Percentiles rank a stretch among this genome's conserved stretches.
These are phyloP conservation scores for Dendrocincla fuliginosa DNA, from an alignment of 2,797 vertebrate genomes.

Conservation along the genomic window DNA sequence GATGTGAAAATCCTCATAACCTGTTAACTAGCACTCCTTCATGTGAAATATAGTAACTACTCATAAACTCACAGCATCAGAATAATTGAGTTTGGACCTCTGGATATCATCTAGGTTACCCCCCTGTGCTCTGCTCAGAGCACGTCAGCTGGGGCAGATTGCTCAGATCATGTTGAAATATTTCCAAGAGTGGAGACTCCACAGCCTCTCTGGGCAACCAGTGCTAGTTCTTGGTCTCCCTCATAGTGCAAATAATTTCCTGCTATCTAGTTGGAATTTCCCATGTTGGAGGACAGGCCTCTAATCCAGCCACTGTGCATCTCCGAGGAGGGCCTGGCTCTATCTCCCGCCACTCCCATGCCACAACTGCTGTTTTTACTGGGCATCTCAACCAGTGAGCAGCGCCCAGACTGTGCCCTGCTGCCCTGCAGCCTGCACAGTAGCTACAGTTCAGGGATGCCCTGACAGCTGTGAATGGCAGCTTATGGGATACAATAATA, in stretches of 20 bases:
- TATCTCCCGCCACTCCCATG: not conserved
- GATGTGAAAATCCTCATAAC: not conserved
- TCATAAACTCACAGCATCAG: not conserved
- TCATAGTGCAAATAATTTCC: not conserved
- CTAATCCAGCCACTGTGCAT: not conserved
- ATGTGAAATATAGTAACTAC: not conserved
- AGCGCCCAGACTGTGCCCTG: not conserved
- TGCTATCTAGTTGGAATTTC: not conserved
- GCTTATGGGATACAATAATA: not conserved
- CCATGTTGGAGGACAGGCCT: rapidly evolving
- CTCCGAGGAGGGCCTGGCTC: not conserved
- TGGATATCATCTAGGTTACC: not conserved
- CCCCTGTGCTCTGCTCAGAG: not conserved
- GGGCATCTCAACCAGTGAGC: not conserved
- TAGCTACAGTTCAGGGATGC: not conserved
- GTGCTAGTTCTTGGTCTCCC: not conserved
- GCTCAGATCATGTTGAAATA: not conserved
- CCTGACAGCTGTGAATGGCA: not conserved
- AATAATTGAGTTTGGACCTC: not conserved
- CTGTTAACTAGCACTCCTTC: not conserved
- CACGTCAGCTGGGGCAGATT: not conserved
- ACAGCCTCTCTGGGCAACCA: not conserved
- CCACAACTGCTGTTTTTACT: not conserved
- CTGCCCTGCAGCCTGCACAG: not conserved
- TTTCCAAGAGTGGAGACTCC: not conserved